Conservation (phyloP, 2,113 vertebrate species). For the Solea solea region DNA sequence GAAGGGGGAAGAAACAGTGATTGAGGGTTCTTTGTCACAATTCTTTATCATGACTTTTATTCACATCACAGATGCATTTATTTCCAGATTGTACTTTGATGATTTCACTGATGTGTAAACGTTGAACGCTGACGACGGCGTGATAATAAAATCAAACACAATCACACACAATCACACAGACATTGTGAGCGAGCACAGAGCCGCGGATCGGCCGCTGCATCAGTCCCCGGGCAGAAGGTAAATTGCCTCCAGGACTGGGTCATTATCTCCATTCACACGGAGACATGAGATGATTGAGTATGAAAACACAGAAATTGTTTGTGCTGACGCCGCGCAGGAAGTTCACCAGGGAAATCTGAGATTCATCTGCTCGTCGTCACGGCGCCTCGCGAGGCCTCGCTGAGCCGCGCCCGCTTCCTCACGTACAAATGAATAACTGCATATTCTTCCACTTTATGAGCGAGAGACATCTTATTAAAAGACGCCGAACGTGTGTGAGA, state of each 20-base stretch:
- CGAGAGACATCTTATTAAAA: conserved; percentile 4
- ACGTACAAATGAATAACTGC: conserved; percentile 9
- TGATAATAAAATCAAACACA: no score
- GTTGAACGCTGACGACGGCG: no score
- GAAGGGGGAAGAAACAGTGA: no score
- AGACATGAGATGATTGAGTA: conserved; percentile 29
- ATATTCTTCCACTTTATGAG: conserved; percentile 16
- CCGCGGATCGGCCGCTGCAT: background rate
- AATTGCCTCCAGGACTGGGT: conserved; percentile 32
- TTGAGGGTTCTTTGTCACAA: no score
- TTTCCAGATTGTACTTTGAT: no score
- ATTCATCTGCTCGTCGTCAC: conserved; percentile 34
- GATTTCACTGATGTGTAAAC: no score
- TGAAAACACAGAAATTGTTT: conserved; percentile 33
- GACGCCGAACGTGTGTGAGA: background rate
- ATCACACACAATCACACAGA: background rate
- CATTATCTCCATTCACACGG: conserved; percentile 39
- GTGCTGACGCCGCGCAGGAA: conserved; percentile 16
- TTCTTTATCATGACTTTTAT: no score
- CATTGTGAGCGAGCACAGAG: background rate
- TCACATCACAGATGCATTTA: no score
- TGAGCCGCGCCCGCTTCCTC: conserved; percentile 1
- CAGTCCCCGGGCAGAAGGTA: background rate
- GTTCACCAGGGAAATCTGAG: conserved; percentile 48
- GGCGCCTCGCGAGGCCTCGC: background rate